phyloP scores from a whole-genome alignment of 2,797 vertebrate genomes.

The Taeniopygia guttata region DNA sequence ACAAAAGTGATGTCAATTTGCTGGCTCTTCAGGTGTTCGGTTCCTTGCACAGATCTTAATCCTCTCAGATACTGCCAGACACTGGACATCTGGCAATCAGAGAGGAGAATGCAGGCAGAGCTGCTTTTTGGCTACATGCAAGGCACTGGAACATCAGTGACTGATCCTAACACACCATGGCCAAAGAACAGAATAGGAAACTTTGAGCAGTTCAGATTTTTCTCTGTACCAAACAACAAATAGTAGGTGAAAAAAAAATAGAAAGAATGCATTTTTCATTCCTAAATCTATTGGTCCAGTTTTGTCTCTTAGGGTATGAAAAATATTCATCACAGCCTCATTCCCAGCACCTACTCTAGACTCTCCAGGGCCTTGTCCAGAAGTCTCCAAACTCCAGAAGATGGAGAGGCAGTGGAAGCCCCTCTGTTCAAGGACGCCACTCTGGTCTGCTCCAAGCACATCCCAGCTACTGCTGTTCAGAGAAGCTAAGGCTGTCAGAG shows the following conservation, averaged over 20 bases:
- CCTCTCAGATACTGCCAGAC: not conserved
- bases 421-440: not conserved
- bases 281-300: not conserved
- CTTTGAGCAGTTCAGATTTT: not conserved
- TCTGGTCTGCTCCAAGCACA: not conserved
- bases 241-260: not conserved
- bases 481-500: constrained; percentile 82
- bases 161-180: rapidly evolving
- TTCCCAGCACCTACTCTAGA: not conserved
- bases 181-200: not conserved
- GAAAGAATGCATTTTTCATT: not conserved
- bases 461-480: constrained; percentile 66
- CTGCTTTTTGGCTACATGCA: not conserved
- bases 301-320: not conserved
- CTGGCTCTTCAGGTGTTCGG: not conserved
- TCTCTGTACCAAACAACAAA: not conserved
- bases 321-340: not conserved
- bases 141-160: not conserved
- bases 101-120: not conserved
- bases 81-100: not conserved
- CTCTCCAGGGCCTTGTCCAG: not conserved
- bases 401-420: not conserved
- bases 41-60: not conserved
- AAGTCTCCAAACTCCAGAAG: not conserved
- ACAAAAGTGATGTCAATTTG: not conserved